Conservation (phyloP, 2,797 vertebrate genomes). For the Sebastes dallii region DNA sequence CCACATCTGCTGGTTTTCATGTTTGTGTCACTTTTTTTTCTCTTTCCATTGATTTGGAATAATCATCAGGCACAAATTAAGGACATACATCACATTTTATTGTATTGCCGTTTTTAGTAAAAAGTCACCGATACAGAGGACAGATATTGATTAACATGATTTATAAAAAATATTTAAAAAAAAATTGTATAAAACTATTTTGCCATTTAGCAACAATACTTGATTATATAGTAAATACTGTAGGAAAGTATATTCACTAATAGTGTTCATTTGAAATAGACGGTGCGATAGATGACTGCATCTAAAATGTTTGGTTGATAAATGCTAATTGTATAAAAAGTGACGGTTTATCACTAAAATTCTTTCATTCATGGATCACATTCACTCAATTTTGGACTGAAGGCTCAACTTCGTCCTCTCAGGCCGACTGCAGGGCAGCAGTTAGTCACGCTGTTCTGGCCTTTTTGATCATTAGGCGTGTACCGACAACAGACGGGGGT, state of each 20-base stretch:
- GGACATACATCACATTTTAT: constrained; percentile 63
- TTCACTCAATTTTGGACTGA: neutral
- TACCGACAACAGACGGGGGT: neutral
- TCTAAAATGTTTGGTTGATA: neutral
- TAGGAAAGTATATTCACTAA: constrained; percentile 24
- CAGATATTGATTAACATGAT: constrained; percentile 45
- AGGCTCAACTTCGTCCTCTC: neutral
- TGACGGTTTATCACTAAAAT: neutral
- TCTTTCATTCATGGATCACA: neutral
- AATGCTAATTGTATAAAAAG: neutral
- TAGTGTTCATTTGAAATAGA: constrained; percentile 24
- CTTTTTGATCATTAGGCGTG: neutral
- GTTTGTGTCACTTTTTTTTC: neutral
- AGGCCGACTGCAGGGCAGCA: neutral
- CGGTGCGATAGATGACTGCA: neutral
- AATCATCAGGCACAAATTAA: constrained; percentile 4
- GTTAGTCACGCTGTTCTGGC: neutral
- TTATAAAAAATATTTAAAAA: constrained; percentile 68
- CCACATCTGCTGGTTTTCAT: neutral
- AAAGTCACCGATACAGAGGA: constrained; percentile 37
- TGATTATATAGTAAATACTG: constrained; percentile 46
- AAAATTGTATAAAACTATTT: constrained; percentile 55
- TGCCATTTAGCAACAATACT: constrained; percentile 25
- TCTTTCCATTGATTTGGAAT: neutral
- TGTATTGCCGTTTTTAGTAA: constrained; percentile 62